Conservation (phyloP, 2,888 invertebrate genomes). For the Cactoblastis cactorum region DNA sequence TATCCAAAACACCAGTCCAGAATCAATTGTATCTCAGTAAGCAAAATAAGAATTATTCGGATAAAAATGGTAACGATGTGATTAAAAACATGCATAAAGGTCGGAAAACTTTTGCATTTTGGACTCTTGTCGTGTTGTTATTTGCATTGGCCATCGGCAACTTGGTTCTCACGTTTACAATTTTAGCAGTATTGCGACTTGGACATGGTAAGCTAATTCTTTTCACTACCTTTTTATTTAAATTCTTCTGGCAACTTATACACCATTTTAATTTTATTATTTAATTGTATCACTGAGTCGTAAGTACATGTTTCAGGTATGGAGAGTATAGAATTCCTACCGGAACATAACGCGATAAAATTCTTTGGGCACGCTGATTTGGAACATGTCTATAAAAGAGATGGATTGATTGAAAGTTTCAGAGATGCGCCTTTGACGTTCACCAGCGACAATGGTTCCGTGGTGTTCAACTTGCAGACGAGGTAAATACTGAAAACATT, state of each 20-base stretch:
- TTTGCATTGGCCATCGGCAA: slow-evolving; percentile 88
- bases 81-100: slow-evolving; percentile 61
- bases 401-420: slow-evolving; percentile 81
- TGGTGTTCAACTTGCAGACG: slow-evolving; percentile 58
- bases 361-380: slow-evolving; percentile 88
- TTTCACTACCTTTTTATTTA: neutral
- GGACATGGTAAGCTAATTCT: slow-evolving; percentile 76
- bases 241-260: neutral
- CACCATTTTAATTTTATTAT: too few relatives aligned
- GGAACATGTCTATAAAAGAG: slow-evolving; percentile 86
- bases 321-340: slow-evolving; percentile 90
- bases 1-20: slow-evolving; percentile 58
- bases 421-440: slow-evolving; percentile 56
- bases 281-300: too few relatives aligned
- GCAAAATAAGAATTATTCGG: slow-evolving; percentile 58
- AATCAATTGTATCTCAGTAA: slow-evolving; percentile 48
- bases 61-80: slow-evolving; percentile 70
- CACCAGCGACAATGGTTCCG: slow-evolving; percentile 62
- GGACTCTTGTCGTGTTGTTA: slow-evolving; percentile 86
- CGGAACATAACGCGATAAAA: slow-evolving; percentile 85
- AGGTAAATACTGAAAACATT: slow-evolving; percentile 38
- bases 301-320: slow-evolving; percentile 85
- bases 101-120: slow-evolving; percentile 85
- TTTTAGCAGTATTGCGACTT: slow-evolving; percentile 88
- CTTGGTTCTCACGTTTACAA: slow-evolving; percentile 87